Evolutionary conservation across 1,140 invertebrate species (phyloP), one percentile per base, ranked within the genome.

Genomic region (Scaptomyza pallida): DNA sequence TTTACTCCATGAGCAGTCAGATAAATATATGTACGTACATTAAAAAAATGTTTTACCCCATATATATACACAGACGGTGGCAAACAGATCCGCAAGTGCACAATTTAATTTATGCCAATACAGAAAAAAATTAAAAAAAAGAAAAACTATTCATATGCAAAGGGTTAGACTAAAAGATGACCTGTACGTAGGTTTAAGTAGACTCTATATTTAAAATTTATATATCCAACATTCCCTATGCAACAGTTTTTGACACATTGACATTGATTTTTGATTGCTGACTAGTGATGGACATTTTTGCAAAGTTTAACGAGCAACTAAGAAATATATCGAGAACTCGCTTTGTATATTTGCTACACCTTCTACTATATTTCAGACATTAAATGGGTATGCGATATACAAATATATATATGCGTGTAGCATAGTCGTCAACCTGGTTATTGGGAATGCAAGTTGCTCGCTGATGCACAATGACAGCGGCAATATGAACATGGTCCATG

Each of bases 21-120:
- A 17, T 35, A 51, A 3, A 52, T 52, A 17, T 19, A 21, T 6
- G 5, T 19, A n/a, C n/a, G n/a, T n/a, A n/a, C n/a, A n/a, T 30
- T 30, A 9, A 6, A 47, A 17, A 68, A 8, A 61, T 13, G 10
- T 5, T 41, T 15, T 41, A 10, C 19, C 15, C 26, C n/a, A 40
- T 21, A 54, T 15, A 40, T 21, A 54, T 41, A 47, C 26, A 33
- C 45, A n/a, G n/a, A n/a, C n/a, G 5, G 17, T 3, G 37, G 35
- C 44, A 35, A 35, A 23, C 44, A 41, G 45, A 33, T 55, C 43
- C 33, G 17, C 55, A 63, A 62, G 78, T 70, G 72, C 37, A 44
- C 47, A 67, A 76, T 85, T 85, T 79, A 76, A 85, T 76, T 55
- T 67, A 75, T 57, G 55, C 52, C 71, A 55, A 16, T 35, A 26